Evolutionary conservation across 2,888 invertebrate species (phyloP), one percentile per base, ranked within the genome.

Genomic region (Anoncus sp.): DNA sequence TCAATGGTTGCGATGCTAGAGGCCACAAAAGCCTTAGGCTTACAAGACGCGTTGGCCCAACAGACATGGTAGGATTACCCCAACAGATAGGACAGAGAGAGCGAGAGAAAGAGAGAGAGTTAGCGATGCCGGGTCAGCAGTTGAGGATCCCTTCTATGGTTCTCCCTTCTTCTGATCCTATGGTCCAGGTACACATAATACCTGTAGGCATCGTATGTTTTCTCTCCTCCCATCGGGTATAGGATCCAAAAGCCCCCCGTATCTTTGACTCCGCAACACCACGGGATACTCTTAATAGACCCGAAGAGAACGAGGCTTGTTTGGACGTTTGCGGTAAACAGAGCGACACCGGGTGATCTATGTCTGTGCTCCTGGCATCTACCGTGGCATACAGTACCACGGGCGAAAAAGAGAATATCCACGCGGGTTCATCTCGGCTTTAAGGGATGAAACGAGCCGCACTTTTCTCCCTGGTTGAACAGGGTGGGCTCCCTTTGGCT

Each of bases 271-370:
- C 67, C 79, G 79, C 83, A 81, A 81, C 81, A 73, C 82, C 76
- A 82, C 81, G 77, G 83, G 80, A 85, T 81, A 82, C 85, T 86
- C 88, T 88, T 90, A 90, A 90, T 89, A 90, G 90, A 90, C 86
- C 85, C 62, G 77, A 81, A 84, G 86, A 86, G 83, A 82, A 82
- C 80, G 85, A 84, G 85, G 85, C 86, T 85, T 90, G 90, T 90
- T 90, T 90, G 88, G 90, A 90, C 89, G 89, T 90, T 90, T 90
- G 90, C 79, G 90, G 90, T 90, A 90, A 90, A 90, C 90, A 90
- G 85, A 87, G 87, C 88, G 90, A 90, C 90, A 90, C 87, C 88
- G 86, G 85, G 87, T 90, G 90, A 90, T 90, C 86, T 90, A 90
- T 88, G 88, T 82, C 75, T 76, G 59, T 66, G 69, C 70, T 78